phyloP scores from a whole-genome alignment of 2,888 invertebrate genomes.

The Biston stratarius region DNA sequence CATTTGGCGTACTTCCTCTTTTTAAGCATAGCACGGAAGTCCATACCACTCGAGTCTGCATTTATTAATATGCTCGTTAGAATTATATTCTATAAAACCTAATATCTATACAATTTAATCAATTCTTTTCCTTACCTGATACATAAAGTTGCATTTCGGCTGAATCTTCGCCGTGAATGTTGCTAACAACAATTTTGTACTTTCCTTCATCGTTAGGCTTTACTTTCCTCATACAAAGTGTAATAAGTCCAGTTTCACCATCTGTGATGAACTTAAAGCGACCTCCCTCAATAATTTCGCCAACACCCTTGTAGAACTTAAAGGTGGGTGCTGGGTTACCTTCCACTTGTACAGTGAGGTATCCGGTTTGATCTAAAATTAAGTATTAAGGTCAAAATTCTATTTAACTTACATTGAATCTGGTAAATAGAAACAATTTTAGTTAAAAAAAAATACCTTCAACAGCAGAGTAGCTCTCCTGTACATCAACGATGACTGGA shows the following conservation, averaged over 20 bases:
- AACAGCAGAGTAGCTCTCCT: conserved; percentile 97
- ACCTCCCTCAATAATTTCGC: conserved; percentile 97
- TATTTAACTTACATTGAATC: background rate
- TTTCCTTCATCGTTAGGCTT: conserved; percentile 99
- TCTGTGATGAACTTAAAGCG: conserved; percentile 98
- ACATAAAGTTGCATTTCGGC: conserved; percentile 98
- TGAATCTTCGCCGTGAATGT: conserved; percentile 97
- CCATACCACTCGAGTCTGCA: conserved; percentile 97
- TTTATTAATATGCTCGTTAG: conserved; percentile 6
- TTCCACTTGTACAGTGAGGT: conserved; percentile 96
- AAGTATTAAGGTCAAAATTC: background rate
- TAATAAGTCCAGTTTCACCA: conserved; percentile 96
- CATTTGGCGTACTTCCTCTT: conserved; percentile 98
- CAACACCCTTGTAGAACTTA: conserved; percentile 97
- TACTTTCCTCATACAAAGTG: conserved; percentile 97
- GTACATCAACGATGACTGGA: conserved; percentile 96
- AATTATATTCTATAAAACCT: background rate
- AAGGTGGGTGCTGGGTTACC: conserved; percentile 98
- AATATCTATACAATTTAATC: background rate
- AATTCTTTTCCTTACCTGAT: conserved; percentile 88
- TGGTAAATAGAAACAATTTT: background rate
- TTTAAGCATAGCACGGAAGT: conserved; percentile 99
- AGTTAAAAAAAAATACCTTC: conserved; percentile 90
- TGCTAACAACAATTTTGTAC: conserved; percentile 96
- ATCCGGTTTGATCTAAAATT: conserved; percentile 93